Conservation (phyloP, 2,113 vertebrate species). For the Grantiella picta region DNA sequence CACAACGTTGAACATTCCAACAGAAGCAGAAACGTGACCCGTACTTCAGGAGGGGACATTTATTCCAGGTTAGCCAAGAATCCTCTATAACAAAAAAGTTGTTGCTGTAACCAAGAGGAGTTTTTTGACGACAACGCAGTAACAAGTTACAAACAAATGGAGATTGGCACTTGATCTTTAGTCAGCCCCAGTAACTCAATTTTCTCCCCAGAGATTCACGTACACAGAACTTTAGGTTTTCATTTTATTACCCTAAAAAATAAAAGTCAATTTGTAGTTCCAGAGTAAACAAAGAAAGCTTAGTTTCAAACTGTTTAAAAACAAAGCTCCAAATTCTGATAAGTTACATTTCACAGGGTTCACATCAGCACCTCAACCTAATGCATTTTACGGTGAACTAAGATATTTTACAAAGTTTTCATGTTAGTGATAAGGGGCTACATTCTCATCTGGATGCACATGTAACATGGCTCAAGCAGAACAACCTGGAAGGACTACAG, state of each 20-base stretch:
- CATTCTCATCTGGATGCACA: not conserved
- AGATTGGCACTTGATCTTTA: constrained; percentile 10
- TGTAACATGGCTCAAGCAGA: not conserved
- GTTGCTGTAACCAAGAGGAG: not conserved
- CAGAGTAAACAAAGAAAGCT: constrained; percentile 52
- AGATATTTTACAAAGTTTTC: not conserved
- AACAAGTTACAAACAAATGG: not conserved
- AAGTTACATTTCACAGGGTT: constrained; percentile 10
- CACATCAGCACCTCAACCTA: constrained; percentile 38
- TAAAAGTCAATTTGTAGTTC: constrained; percentile 23
- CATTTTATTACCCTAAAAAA: constrained; percentile 52
- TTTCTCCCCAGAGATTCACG: constrained; percentile 25
- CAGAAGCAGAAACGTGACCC: not conserved
- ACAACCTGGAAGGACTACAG: not conserved
- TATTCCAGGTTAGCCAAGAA: not conserved
- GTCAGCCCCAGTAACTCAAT: not conserved
- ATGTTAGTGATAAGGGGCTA: not conserved
- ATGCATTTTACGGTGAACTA: not conserved
- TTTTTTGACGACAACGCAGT: not conserved
- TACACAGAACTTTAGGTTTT: constrained; percentile 6
- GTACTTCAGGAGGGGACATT: not conserved
- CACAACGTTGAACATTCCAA: not conserved
- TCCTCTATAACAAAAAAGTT: not conserved
- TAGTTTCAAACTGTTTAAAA: constrained; percentile 50
- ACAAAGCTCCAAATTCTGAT: not conserved